Conservation (phyloP, 2,797 vertebrate species). For the Pelobates cultripes region DNA sequence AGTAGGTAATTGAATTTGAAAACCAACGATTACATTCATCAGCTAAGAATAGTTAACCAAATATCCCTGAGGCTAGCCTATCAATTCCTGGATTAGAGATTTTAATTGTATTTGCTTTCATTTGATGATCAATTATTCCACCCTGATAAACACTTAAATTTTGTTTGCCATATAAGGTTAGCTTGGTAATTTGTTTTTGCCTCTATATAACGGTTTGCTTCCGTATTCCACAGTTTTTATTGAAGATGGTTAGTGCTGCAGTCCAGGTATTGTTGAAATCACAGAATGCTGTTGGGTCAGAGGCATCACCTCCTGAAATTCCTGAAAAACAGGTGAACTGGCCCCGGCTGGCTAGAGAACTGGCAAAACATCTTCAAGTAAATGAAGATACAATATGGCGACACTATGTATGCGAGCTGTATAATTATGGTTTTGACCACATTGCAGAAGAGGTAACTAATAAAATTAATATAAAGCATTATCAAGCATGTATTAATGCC, state of each 20-base stretch:
- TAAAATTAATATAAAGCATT: too few relatives aligned
- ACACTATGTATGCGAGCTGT: conserved; percentile 92
- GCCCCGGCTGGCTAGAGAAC: conserved; percentile 83
- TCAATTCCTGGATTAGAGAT: too few relatives aligned
- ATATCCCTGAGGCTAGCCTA: too few relatives aligned
- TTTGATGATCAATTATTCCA: too few relatives aligned
- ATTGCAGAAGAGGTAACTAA: conserved; percentile 86
- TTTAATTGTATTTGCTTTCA: too few relatives aligned
- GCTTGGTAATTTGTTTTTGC: too few relatives aligned
- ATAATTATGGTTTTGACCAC: conserved; percentile 88
- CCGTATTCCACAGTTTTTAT: conserved; percentile 79
- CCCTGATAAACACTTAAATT: too few relatives aligned
- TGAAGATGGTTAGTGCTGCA: conserved; percentile 82
- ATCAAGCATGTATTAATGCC: neutral
- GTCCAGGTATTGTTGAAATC: conserved; percentile 77
- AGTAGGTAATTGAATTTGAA: too few relatives aligned
- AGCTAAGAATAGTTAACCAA: too few relatives aligned
- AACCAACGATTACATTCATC: too few relatives aligned
- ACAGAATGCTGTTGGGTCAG: conserved; percentile 54
- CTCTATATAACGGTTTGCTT: neutral
- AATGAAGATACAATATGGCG: conserved; percentile 83
- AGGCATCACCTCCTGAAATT: conserved; percentile 57
- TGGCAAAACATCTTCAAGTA: conserved; percentile 87
- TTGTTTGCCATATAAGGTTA: too few relatives aligned
- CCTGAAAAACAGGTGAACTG: conserved; percentile 76